Evolutionary conservation across 2,888 invertebrate genomes (phyloP).

Genomic region (Lasioglossum pauxillum): DNA sequence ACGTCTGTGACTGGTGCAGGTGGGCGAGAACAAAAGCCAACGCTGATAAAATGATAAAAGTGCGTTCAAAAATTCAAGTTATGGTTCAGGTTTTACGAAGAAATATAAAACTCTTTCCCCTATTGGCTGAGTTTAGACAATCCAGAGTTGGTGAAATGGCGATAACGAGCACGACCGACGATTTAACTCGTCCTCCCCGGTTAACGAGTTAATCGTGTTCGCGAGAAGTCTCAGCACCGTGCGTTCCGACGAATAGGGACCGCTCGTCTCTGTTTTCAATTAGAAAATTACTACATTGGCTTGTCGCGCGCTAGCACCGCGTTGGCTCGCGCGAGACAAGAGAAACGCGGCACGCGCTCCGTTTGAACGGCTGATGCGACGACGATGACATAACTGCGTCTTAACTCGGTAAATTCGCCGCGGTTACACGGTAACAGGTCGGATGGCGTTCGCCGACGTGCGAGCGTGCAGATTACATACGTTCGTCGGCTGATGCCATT

Average conservation of each 20-base stretch:
- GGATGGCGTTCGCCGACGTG: slow-evolving; percentile 61
- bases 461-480: slow-evolving; percentile 40
- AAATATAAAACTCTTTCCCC: too few relatives aligned
- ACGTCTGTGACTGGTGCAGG: not conserved
- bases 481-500: slow-evolving; percentile 47
- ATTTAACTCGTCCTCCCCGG: not conserved
- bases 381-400: slow-evolving; percentile 69
- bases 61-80: not conserved
- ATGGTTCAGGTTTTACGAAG: too few relatives aligned
- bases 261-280: slow-evolving; percentile 25
- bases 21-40: not conserved
- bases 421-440: slow-evolving; percentile 68
- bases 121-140: not conserved
- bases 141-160: not conserved
- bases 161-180: not conserved
- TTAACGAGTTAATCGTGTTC: not conserved
- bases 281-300: slow-evolving; percentile 27
- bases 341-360: slow-evolving; percentile 18
- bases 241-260: not conserved
- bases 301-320: not conserved
- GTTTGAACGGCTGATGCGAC: slow-evolving; percentile 44
- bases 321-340: slow-evolving; percentile 40
- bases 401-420: slow-evolving; percentile 76
- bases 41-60: not conserved
- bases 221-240: not conserved